Percentiles rank a stretch among this genome's conserved stretches.
These are phyloP conservation scores for Piaya cayana DNA, from an alignment of 2,113 vertebrate genomes.

Conservation along the genomic window DNA sequence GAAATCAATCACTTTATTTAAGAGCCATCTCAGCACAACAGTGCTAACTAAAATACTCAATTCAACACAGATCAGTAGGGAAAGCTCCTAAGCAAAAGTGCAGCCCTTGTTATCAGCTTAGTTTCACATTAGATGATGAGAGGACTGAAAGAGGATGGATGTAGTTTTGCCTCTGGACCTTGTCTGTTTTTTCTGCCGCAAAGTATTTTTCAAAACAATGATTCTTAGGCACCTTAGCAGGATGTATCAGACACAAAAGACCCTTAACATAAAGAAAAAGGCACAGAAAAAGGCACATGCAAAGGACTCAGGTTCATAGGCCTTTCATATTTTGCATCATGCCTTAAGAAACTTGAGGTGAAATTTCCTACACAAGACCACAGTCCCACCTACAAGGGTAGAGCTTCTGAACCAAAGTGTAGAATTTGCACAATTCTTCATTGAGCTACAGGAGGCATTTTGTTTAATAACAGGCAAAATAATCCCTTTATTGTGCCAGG, in stretches of 20 bases:
- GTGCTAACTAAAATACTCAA: background rate
- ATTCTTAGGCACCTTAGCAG: background rate
- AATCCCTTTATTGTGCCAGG: background rate
- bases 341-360: background rate
- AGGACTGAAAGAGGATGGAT: background rate
- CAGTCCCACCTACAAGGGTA: background rate
- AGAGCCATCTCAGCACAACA: background rate
- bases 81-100: background rate
- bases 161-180: background rate
- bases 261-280: background rate
- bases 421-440: background rate
- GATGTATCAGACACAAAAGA: background rate
- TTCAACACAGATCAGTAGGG: background rate
- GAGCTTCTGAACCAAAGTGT: background rate
- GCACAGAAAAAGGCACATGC: background rate
- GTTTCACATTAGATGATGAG: background rate
- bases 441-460: background rate
- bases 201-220: background rate
- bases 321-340: background rate
- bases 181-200: background rate
- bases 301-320: background rate
- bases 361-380: background rate
- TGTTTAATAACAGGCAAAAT: slow-evolving; percentile 1
- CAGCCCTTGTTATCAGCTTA: background rate
- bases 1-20: background rate